A percentile compares a stretch with the other conserved stretches of the same genome.
Conservation (phyloP, 2,797 vertebrate genomes). For the Danio albolineatus region DNA sequence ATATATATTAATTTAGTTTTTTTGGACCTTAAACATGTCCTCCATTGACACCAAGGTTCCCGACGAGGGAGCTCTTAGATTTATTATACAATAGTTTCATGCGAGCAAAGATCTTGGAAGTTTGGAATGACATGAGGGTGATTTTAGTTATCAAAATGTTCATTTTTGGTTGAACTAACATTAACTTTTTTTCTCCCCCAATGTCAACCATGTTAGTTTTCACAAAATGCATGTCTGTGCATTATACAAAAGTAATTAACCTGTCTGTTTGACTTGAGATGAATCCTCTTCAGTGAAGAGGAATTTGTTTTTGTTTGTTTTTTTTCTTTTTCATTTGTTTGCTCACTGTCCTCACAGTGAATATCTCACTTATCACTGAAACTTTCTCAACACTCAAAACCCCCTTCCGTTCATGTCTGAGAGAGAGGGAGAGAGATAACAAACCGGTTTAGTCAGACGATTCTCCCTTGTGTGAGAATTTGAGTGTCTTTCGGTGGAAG, state of each 20-base stretch:
- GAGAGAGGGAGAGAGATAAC: constrained; percentile 27
- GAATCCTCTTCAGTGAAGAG: constrained; percentile 11
- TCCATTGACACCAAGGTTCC: too few species aligned
- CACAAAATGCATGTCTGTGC: constrained; percentile 28
- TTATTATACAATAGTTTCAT: too few species aligned
- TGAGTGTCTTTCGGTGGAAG: constrained; percentile 36
- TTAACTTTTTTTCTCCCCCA: background rate
- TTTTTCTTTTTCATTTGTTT: background rate
- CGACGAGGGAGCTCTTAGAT: too few species aligned
- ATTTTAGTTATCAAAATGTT: too few species aligned
- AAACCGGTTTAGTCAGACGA: constrained; percentile 59
- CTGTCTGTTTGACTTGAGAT: background rate
- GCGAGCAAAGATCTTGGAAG: too few species aligned
- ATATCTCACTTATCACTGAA: constrained; percentile 45
- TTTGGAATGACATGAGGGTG: too few species aligned
- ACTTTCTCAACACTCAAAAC: constrained; percentile 42
- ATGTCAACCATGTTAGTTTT: background rate
- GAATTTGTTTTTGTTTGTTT: background rate
- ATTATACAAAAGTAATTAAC: constrained; percentile 4
- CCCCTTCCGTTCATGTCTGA: constrained; percentile 21
- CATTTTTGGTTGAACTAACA: too few species aligned
- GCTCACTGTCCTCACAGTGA: constrained; percentile 19
- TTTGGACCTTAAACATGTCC: too few species aligned
- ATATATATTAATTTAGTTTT: too few species aligned
- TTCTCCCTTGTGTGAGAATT: constrained; percentile 33